Evolutionary conservation across 2,113 vertebrate genomes (phyloP), one percentile per base, ranked within the genome.

Genomic region (Lampris incognitus): DNA sequence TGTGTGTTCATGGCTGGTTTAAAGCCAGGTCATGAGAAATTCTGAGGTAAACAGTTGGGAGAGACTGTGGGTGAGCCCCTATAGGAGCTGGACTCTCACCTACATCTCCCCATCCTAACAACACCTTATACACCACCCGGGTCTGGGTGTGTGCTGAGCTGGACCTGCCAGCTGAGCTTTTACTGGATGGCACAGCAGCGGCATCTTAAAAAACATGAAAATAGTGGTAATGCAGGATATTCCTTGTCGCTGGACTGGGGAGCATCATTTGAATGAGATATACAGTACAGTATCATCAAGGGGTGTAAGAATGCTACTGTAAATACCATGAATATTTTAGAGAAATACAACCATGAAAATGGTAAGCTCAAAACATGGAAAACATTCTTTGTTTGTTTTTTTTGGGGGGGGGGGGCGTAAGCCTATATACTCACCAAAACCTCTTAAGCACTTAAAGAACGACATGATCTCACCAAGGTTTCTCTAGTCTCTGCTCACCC

Each of bases 91-190:
- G 92, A 93, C 85, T 91, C 92, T 93, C 93, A 9, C 87, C 87
- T 8, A 49, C 37, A 95, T 74, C 91, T 93, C 93, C 94, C 94
- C 92, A 84, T 93, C 92, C 90, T 24, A 42, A 49, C 60, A 74
- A 49, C 38, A 59, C 39, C 55, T 57, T 24, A 37, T 8, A 37
- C n/a, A 38, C 3, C 36, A 11, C 44, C 4, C 4, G 1, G 24
- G 55, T 8, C 13, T 24, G 24, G 24, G 24, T 24, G 24, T 24
- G 24, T 37, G 41, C 8, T 60, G 58, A 9, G 58, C 40, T 60
- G 58, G 62, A 49, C 40, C 6, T 57, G 62, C 7, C 41, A 64
- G 48, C 11, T 64, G 1, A 64, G 44, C 11, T n/a, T 48, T 6
- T 38, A 65, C 50, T 51, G 8, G 50, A 51, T 51, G 50, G 11